Conservation (phyloP, 1,140 invertebrate species). For the Leptinotarsa lineolata region DNA sequence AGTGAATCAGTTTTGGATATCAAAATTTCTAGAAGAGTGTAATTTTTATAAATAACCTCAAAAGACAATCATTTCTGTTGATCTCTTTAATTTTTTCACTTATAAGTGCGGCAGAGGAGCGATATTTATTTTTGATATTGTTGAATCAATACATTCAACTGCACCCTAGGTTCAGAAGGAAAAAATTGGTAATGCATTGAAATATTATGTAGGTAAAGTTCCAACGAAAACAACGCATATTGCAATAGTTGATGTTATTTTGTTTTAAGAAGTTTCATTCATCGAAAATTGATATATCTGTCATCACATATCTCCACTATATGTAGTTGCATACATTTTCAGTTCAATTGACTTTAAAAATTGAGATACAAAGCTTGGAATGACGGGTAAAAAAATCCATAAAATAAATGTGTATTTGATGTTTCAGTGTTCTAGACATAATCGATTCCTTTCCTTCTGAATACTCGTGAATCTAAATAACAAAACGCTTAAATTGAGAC, state of each 20-base stretch:
- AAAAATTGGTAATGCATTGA: not conserved
- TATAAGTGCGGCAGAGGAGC: constrained; percentile 23
- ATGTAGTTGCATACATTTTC: no score
- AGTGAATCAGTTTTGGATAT: no score
- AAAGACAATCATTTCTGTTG: constrained; percentile 34
- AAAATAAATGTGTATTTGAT: no score
- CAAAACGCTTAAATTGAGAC: constrained; percentile 39
- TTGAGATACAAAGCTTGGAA: no score
- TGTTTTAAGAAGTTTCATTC: no score
- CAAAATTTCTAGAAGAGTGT: not conserved
- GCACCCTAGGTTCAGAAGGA: constrained; percentile 1
- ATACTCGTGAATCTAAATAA: constrained; percentile 22
- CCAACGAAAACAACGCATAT: no score
- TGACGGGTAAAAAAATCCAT: no score
- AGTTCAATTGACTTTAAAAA: no score
- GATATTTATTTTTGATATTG: constrained; percentile 37
- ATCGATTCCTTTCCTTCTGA: not conserved
- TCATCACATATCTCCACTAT: no score
- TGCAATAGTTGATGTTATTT: no score
- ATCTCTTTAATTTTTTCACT: constrained; percentile 20
- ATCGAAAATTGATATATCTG: no score
- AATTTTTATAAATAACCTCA: constrained; percentile 32
- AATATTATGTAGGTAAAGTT: not conserved
- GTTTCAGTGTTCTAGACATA: not conserved
- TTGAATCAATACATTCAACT: constrained; percentile 26